Evolutionary conservation across 1,140 invertebrate species (phyloP).

Genomic region (Lepidurus packardi): DNA sequence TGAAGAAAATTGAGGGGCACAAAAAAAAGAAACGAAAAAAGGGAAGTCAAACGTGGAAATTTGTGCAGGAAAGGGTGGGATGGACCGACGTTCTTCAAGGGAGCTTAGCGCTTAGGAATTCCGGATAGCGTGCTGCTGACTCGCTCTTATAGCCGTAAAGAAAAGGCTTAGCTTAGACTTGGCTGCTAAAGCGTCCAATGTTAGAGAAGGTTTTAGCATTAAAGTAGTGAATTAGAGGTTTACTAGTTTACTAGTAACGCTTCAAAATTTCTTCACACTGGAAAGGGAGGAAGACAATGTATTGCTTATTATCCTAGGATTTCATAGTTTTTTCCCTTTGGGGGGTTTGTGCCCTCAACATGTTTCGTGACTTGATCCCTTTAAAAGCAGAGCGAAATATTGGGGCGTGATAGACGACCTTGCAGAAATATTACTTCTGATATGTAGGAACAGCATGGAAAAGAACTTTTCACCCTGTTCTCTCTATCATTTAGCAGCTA

Average conservation of each 20-base stretch:
- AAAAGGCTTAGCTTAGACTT: too few species aligned
- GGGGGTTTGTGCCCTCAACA: background rate
- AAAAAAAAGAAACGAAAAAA: too few species aligned
- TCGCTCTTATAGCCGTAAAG: too few species aligned
- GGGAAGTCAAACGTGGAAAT: too few species aligned
- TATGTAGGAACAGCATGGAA: background rate
- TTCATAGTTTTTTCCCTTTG: background rate
- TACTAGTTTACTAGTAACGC: background rate
- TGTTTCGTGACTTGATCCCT: background rate
- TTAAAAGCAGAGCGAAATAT: background rate
- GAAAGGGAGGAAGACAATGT: conserved; percentile 1
- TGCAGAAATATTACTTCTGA: background rate
- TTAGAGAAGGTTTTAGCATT: background rate
- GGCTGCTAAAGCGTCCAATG: too few species aligned
- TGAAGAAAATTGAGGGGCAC: too few species aligned
- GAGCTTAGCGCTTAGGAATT: too few species aligned
- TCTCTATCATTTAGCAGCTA: background rate
- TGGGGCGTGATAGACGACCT: too few species aligned
- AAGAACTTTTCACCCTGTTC: background rate
- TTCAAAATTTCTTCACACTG: background rate
- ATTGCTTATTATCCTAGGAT: background rate
- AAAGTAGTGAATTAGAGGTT: background rate
- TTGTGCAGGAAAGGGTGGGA: too few species aligned
- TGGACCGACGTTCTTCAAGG: too few species aligned
- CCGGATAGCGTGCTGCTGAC: too few species aligned